Percentiles rank a stretch among this genome's conserved stretches.
Evolutionary conservation across 2,888 invertebrate species (phyloP).

Genomic region (Drosophila mettleri): DNA sequence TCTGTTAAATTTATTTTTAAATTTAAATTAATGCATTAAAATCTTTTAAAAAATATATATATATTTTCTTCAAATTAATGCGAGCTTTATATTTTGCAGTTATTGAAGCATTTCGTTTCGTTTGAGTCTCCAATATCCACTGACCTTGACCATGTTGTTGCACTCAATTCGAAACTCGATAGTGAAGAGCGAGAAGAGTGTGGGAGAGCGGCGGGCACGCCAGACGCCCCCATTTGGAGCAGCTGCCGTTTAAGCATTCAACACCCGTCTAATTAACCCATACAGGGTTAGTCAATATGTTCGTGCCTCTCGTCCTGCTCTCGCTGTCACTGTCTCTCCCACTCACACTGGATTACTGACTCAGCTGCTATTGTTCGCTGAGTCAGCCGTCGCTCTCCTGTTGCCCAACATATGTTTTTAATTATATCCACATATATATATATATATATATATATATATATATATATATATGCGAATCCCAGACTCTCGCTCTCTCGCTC

Average conservation of each 20-base stretch:
- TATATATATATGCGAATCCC: slow-evolving; percentile 17
- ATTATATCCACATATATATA: slow-evolving; percentile 58
- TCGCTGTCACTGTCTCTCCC: neutral
- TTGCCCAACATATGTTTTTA: slow-evolving; percentile 76
- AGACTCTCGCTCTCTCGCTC: slow-evolving; percentile 12
- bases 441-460: slow-evolving; percentile 12
- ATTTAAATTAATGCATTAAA: no score
- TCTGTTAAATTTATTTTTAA: no score
- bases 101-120: neutral
- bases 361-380: slow-evolving; percentile 58
- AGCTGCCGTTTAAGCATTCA: slow-evolving; percentile 59
- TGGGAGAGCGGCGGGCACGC: neutral
- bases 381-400: slow-evolving; percentile 14
- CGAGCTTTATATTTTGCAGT: neutral
- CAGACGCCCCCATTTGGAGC: slow-evolving; percentile 27
- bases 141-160: slow-evolving; percentile 49
- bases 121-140: neutral
- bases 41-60: no score
- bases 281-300: slow-evolving; percentile 26
- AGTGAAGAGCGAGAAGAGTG: neutral
- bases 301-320: slow-evolving; percentile 9
- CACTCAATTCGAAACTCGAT: slow-evolving; percentile 31
- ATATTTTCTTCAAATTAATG: neutral
- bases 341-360: slow-evolving; percentile 31
- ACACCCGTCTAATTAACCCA: slow-evolving; percentile 75